Percentiles rank a stretch among this genome's conserved stretches.
These are phyloP conservation scores for Bettongia penicillata DNA, from an alignment of 2,113 vertebrate genomes.

Conservation along the genomic window DNA sequence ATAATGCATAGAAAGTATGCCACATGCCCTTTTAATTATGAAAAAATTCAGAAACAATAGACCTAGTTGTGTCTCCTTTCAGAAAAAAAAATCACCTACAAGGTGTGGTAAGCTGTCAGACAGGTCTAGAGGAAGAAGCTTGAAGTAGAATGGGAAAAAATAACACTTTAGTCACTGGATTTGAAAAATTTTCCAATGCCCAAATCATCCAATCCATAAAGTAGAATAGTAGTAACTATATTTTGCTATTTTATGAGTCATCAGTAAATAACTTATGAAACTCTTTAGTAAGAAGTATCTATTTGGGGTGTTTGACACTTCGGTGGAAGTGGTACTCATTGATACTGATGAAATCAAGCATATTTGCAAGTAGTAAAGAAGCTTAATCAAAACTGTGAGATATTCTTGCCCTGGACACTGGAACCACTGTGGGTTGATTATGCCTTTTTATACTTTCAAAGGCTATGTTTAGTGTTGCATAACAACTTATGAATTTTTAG, in stretches of 20 bases:
- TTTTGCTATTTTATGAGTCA: constrained; percentile 8
- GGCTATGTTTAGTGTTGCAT: constrained; percentile 68
- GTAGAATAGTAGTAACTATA: neutral
- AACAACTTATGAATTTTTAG: constrained; percentile 69
- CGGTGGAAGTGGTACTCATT: too few relatives aligned
- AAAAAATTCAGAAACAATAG: constrained; percentile 64
- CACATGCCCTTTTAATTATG: constrained; percentile 53
- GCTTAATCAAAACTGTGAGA: constrained; percentile 27
- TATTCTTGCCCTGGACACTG: constrained; percentile 35
- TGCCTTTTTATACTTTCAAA: constrained; percentile 38
- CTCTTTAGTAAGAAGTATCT: neutral
- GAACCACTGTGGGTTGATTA: neutral
- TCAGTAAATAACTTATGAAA: neutral
- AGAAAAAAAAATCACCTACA: constrained; percentile 48
- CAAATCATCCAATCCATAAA: constrained; percentile 38
- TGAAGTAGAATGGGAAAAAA: constrained; percentile 3
- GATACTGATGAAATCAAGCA: neutral
- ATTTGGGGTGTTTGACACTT: neutral
- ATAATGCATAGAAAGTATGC: neutral
- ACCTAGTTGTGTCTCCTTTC: constrained; percentile 46
- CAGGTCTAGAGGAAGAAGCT: constrained; percentile 45
- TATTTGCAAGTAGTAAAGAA: neutral
- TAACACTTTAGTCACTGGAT: neutral
- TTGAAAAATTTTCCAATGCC: constrained; percentile 40
- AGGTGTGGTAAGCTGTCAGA: constrained; percentile 20